Percentiles rank a stretch among this genome's conserved stretches.
Conservation (phyloP, 2,888 invertebrate genomes). For the Palloptera scutellata region DNA sequence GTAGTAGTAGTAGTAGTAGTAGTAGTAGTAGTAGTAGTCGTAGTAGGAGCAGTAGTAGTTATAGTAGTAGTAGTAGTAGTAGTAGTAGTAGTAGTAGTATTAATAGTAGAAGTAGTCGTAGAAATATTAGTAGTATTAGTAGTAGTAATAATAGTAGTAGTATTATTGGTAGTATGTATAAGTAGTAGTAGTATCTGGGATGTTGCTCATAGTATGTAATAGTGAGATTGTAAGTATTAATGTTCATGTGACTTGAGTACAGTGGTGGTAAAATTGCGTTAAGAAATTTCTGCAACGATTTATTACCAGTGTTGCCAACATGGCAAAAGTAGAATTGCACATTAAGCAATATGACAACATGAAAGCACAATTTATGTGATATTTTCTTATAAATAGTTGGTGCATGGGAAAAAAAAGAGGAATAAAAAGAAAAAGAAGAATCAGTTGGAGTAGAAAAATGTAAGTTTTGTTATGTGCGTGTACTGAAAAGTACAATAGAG, state of each 20-base stretch:
- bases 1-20: no score
- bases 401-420: background rate
- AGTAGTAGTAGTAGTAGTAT: no score
- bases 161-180: background rate
- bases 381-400: background rate
- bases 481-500: no score
- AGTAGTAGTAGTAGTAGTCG: no score
- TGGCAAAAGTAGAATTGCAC: conserved; percentile 25
- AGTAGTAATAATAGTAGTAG: background rate
- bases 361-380: conserved; percentile 33
- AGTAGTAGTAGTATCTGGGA: background rate
- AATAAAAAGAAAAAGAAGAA: background rate
- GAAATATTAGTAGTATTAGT: no score
- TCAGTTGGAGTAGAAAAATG: background rate
- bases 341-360: conserved; percentile 35
- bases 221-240: background rate
- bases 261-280: no score
- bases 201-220: background rate
- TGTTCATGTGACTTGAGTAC: no score
- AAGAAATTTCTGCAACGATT: no score
- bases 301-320: background rate
- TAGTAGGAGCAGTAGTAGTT: no score
- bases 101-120: no score
- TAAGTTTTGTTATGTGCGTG: background rate
- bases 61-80: no score